Conservation (phyloP, 1,140 invertebrate species). For the Adelges cooleyi region DNA sequence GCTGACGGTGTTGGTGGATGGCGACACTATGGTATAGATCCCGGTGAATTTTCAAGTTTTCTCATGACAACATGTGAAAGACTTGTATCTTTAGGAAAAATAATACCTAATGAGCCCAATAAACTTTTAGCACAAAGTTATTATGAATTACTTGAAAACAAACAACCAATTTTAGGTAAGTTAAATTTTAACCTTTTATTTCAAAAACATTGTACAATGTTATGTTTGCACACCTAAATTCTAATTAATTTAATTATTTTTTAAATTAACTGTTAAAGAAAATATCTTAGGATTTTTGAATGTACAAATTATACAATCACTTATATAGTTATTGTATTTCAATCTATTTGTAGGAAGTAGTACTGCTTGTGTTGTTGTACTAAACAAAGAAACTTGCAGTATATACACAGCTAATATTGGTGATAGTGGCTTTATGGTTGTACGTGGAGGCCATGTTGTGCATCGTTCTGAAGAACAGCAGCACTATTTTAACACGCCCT, state of each 20-base stretch:
- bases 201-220: too few species aligned
- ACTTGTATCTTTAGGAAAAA: slow-evolving; percentile 74
- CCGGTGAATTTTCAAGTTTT: slow-evolving; percentile 84
- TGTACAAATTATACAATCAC: background rate
- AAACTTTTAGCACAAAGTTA: slow-evolving; percentile 78
- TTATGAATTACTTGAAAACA: slow-evolving; percentile 81
- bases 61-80: slow-evolving; percentile 90
- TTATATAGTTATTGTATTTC: background rate
- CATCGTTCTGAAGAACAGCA: slow-evolving; percentile 91
- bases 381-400: slow-evolving; percentile 76
- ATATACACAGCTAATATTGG: slow-evolving; percentile 95
- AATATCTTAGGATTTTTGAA: background rate
- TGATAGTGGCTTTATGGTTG: slow-evolving; percentile 93
- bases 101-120: slow-evolving; percentile 72
- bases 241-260: background rate
- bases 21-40: slow-evolving; percentile 38
- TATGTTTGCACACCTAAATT: too few species aligned
- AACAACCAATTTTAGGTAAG: slow-evolving; percentile 78
- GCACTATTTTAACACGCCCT: slow-evolving; percentile 98
- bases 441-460: slow-evolving; percentile 72
- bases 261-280: background rate
- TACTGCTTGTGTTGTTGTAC: slow-evolving; percentile 89
- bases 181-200: slow-evolving; percentile 9
- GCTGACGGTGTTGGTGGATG: slow-evolving; percentile 52
- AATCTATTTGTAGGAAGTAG: slow-evolving; percentile 64